Percentiles rank a stretch among this genome's conserved stretches.
phyloP scores from a whole-genome alignment of 2,113 vertebrate genomes.

The Rhabdomys dilectus region DNA sequence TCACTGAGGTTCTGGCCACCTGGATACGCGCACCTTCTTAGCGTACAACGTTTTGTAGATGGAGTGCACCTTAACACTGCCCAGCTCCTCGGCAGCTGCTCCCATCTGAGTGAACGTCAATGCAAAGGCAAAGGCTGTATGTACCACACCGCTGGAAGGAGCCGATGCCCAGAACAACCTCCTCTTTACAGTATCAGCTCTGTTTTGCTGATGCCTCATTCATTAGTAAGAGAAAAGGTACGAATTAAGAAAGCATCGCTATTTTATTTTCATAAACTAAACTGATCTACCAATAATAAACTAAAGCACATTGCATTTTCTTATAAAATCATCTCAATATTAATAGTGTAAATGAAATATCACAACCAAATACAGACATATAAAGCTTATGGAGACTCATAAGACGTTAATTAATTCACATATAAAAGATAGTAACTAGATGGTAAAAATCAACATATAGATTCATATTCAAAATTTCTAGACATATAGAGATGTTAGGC shows the following conservation, averaged over 20 bases:
- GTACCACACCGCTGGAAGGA: constrained; percentile 82
- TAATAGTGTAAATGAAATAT: constrained; percentile 27
- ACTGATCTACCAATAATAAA: constrained; percentile 59
- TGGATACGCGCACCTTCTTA: neutral
- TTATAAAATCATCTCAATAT: neutral
- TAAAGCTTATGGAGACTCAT: neutral
- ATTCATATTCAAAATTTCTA: neutral
- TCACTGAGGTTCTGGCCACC: constrained; percentile 47
- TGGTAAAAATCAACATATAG: neutral
- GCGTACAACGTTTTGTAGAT: neutral
- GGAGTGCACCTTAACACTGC: neutral
- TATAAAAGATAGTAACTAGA: neutral
- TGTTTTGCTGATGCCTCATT: constrained; percentile 78
- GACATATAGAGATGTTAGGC: neutral
- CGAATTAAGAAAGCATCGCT: constrained; percentile 67
- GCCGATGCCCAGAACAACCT: constrained; percentile 84
- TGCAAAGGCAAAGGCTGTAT: constrained; percentile 82
- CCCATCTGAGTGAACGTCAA: constrained; percentile 60
- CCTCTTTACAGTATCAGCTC: constrained; percentile 85
- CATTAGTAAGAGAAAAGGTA: constrained; percentile 81
- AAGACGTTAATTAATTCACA: neutral
- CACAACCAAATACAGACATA: neutral
- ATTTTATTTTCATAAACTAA: constrained; percentile 79
- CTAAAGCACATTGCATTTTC: neutral
- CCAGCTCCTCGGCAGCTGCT: neutral